Conservation (phyloP, 2,113 vertebrate species). For the Telmatochromis brichardi region DNA sequence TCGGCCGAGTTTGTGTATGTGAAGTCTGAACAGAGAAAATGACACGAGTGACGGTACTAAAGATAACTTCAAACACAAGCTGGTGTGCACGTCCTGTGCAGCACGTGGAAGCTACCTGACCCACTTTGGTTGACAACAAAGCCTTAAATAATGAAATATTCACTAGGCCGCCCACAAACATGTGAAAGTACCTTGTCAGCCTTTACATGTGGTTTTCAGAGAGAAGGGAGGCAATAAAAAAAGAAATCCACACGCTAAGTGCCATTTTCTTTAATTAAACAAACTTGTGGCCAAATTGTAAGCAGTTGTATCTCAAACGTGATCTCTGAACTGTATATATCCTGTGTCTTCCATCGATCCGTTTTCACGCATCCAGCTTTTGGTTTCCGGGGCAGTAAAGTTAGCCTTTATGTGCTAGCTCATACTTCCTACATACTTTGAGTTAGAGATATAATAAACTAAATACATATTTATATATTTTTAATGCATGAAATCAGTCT, state of each 20-base stretch:
- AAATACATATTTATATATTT: background rate
- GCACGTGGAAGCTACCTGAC: background rate
- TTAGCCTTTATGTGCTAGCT: background rate
- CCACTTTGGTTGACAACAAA: constrained; percentile 3
- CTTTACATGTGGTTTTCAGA: background rate
- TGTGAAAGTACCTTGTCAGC: background rate
- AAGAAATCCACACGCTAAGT: background rate
- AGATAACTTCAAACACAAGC: background rate
- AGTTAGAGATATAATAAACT: background rate
- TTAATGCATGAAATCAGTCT: background rate
- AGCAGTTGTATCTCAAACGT: background rate
- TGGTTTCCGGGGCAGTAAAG: background rate
- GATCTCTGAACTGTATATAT: background rate
- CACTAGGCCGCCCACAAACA: background rate
- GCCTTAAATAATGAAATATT: constrained; percentile 31
- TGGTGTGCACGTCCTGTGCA: background rate
- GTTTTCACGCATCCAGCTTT: background rate
- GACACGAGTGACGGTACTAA: background rate
- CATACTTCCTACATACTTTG: background rate
- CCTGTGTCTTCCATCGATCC: background rate
- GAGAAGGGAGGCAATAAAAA: background rate
- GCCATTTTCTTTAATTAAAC: background rate
- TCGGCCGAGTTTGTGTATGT: background rate
- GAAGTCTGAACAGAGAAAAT: background rate
- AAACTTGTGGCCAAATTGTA: background rate